Evolutionary conservation across 2,113 vertebrate species (phyloP).

Genomic region (Trachemys scripta): DNA sequence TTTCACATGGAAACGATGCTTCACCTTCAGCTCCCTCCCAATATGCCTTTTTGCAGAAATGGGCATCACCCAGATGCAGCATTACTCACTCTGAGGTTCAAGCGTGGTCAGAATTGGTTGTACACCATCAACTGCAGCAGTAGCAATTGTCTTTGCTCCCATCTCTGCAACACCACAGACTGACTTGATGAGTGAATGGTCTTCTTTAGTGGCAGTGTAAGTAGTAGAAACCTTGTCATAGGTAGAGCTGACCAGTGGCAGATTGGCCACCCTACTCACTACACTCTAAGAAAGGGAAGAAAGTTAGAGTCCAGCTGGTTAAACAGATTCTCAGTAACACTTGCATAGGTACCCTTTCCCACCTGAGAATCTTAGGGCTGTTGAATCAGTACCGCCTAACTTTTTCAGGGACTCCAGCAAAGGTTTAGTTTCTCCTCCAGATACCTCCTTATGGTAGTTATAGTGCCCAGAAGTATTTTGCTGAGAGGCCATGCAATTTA

Average conservation of each 20-base stretch:
- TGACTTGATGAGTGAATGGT: slow-evolving; percentile 82
- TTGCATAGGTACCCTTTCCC: neutral
- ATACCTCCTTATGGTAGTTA: neutral
- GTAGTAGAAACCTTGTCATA: slow-evolving; percentile 76
- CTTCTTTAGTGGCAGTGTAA: slow-evolving; percentile 87
- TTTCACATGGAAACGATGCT: neutral
- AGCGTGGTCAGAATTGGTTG: slow-evolving; percentile 87
- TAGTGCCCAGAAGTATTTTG: neutral
- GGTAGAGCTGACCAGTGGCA: slow-evolving; percentile 84
- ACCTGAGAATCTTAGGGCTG: too few relatives aligned
- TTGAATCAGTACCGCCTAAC: neutral
- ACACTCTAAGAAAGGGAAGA: slow-evolving; percentile 57
- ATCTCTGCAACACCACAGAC: slow-evolving; percentile 84
- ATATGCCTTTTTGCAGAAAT: neutral
- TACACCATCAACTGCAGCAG: slow-evolving; percentile 77
- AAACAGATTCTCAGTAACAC: neutral
- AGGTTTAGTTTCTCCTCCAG: neutral
- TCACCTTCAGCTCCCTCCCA: neutral
- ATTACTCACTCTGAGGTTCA: slow-evolving; percentile 86
- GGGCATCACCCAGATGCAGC: neutral
- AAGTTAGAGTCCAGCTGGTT: neutral
- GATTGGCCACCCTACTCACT: slow-evolving; percentile 75
- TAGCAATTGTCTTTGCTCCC: slow-evolving; percentile 28
- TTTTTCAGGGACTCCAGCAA: neutral
- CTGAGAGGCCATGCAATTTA: neutral